phyloP scores from a whole-genome alignment of 2,888 invertebrate genomes.

The Archips xylosteana region DNA sequence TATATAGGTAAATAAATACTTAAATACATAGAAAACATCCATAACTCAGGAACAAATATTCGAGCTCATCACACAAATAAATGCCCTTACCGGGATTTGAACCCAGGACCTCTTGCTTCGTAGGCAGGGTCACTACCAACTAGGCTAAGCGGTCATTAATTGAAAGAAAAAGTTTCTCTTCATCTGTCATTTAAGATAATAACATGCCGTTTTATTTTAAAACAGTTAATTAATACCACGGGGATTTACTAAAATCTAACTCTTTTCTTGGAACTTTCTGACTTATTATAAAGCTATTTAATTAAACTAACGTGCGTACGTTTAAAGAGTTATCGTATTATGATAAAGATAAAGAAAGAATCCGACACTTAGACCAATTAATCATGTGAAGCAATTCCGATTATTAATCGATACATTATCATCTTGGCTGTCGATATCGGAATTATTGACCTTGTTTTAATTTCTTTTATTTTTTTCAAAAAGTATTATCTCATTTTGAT shows the following conservation, averaged over 20 bases:
- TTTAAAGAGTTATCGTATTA: slow-evolving; percentile 3
- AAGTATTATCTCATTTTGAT: neutral
- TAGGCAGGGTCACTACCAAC: too few relatives aligned
- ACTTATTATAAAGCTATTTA: slow-evolving; percentile 7
- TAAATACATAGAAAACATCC: too few relatives aligned
- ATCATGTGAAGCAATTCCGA: slow-evolving; percentile 10
- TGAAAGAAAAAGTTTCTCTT: too few relatives aligned
- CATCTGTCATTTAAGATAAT: too few relatives aligned
- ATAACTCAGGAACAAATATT: too few relatives aligned
- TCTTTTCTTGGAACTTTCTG: neutral
- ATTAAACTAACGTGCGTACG: slow-evolving; percentile 8
- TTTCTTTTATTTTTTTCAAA: neutral
- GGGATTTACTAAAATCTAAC: neutral
- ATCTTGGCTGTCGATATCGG: neutral
- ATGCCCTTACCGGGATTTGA: too few relatives aligned
- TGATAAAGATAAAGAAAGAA: slow-evolving; percentile 20
- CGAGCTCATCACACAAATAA: too few relatives aligned
- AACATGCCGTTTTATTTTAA: too few relatives aligned
- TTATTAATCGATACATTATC: slow-evolving; percentile 30
- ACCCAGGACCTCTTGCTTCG: too few relatives aligned
- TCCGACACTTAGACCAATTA: slow-evolving; percentile 5
- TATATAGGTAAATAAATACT: too few relatives aligned
- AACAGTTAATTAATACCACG: neutral
- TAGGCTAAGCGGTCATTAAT: too few relatives aligned
- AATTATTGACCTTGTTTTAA: slow-evolving; percentile 6